Conservation (phyloP, 2,113 vertebrate species). For the Nanorana parkeri region DNA sequence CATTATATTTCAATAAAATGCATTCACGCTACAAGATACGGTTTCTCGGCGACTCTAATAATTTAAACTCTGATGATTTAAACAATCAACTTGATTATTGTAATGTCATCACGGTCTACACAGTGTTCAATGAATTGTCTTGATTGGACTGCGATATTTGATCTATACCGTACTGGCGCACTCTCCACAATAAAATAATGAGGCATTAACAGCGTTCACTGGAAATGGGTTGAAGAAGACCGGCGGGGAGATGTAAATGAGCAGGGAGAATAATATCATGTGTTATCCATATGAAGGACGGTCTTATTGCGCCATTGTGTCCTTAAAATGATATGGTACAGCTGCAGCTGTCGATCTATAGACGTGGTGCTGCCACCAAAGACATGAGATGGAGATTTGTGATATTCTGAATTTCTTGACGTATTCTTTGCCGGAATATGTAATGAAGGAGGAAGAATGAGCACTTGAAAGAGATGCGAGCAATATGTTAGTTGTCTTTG, state of each 20-base stretch:
- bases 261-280: background rate
- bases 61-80: background rate
- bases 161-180: background rate
- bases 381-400: background rate
- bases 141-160: slow-evolving; percentile 22
- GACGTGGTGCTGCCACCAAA: background rate
- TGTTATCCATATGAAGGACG: slow-evolving; percentile 4
- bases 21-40: background rate
- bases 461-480: too few species aligned
- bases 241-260: slow-evolving; percentile 25
- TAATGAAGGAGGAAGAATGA: too few species aligned
- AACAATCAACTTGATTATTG: slow-evolving; percentile 21
- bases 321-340: slow-evolving; percentile 12
- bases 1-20: too few species aligned
- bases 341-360: slow-evolving; percentile 10
- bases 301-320: background rate
- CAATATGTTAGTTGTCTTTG: too few species aligned
- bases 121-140: background rate
- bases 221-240: background rate
- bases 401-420: background rate
- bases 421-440: too few species aligned
- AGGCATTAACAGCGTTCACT: background rate
- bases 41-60: background rate
- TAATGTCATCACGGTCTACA: background rate
- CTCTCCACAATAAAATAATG: slow-evolving; percentile 1